Percentiles rank a stretch among this genome's conserved stretches.
phyloP scores from a whole-genome alignment of 2,797 vertebrate species.

The Gymnothorax javanicus region DNA sequence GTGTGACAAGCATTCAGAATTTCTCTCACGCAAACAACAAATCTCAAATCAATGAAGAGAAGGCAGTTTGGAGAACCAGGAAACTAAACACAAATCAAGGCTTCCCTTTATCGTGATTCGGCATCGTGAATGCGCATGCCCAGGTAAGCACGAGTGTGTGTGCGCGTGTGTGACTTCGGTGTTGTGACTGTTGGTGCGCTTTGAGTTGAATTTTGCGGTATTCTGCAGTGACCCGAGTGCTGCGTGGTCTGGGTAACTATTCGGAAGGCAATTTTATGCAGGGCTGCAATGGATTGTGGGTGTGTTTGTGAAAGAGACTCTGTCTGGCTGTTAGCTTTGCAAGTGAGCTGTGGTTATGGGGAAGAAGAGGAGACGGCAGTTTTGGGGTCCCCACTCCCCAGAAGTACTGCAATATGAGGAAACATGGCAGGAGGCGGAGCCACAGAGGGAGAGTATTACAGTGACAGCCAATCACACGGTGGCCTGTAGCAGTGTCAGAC shows the following conservation, averaged over 20 bases:
- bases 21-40: constrained; percentile 30
- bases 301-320: constrained; percentile 35
- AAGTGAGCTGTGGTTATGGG: neutral
- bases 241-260: neutral
- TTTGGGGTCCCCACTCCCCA: neutral
- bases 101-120: constrained; percentile 68
- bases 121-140: constrained; percentile 32
- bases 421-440: neutral
- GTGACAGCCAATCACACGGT: neutral
- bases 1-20: constrained; percentile 21
- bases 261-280: constrained; percentile 14
- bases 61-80: constrained; percentile 48
- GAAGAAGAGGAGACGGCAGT: constrained; percentile 10
- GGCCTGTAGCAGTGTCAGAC: neutral
- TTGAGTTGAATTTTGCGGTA: constrained; percentile 14
- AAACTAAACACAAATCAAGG: constrained; percentile 67
- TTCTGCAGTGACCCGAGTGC: neutral
- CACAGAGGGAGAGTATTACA: neutral
- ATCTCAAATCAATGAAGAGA: constrained; percentile 40
- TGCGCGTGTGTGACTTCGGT: neutral
- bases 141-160: neutral
- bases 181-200: neutral
- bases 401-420: constrained; percentile 1
- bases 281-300: constrained; percentile 23
- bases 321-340: constrained; percentile 15